Percentiles rank a stretch among this genome's conserved stretches.
phyloP scores from a whole-genome alignment of 2,888 invertebrate species.

The Dasypogon diadema region DNA sequence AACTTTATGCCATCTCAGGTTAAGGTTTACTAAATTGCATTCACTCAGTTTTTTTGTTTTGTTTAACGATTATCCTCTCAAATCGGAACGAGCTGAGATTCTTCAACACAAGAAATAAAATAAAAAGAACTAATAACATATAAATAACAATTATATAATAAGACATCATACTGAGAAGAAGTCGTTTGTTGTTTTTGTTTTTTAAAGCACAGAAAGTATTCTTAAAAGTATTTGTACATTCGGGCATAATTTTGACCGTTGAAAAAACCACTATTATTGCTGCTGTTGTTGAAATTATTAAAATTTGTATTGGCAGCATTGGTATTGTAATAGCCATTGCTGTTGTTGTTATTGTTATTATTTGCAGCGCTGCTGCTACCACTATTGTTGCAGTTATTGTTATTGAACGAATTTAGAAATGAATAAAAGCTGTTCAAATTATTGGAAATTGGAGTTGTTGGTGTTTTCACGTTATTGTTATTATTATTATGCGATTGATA shows the following conservation, averaged over 20 bases:
- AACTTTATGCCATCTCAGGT: background rate
- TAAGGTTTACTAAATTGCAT: constrained; percentile 29
- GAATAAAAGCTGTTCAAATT: constrained; percentile 56
- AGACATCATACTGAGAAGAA: constrained; percentile 34
- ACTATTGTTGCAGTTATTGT: constrained; percentile 54
- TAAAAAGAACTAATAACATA: constrained; percentile 10
- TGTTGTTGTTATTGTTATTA: constrained; percentile 42
- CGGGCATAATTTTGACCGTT: constrained; percentile 56
- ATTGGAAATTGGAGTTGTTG: constrained; percentile 46
- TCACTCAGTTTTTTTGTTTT: constrained; percentile 35
- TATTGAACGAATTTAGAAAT: constrained; percentile 57
- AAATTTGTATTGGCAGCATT: constrained; percentile 30
- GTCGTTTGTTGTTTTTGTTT: constrained; percentile 19
- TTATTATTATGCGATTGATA: constrained; percentile 46
- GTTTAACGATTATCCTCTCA: constrained; percentile 30
- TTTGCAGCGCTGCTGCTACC: constrained; percentile 47
- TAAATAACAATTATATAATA: constrained; percentile 45
- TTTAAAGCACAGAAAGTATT: constrained; percentile 35
- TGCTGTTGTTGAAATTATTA: constrained; percentile 42
- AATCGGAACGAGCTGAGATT: constrained; percentile 25
- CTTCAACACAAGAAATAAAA: constrained; percentile 16
- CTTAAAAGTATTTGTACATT: constrained; percentile 60
- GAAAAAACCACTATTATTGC: constrained; percentile 26
- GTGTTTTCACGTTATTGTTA: constrained; percentile 13
- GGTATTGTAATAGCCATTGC: background rate